Evolutionary conservation across 2,797 vertebrate genomes (phyloP).

Genomic region (Ptychobarbus kaznakovi): DNA sequence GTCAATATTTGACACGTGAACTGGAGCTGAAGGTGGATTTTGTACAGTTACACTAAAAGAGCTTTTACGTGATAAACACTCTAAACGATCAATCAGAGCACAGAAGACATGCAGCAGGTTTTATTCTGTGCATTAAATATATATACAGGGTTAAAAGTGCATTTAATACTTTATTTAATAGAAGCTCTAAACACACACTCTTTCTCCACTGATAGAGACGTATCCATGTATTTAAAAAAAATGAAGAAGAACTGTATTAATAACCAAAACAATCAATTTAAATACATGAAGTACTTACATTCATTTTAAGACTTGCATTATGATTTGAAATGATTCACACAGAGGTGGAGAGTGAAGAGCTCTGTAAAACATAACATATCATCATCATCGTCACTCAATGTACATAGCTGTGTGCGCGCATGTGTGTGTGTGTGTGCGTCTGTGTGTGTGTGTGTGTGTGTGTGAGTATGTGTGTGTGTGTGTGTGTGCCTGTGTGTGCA

Average conservation of each 20-base stretch:
- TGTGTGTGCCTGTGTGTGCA: constrained; percentile 41
- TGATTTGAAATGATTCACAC: constrained; percentile 54
- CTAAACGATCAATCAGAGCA: background rate
- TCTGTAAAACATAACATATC: constrained; percentile 45
- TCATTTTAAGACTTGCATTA: constrained; percentile 30
- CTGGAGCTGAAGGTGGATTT: background rate
- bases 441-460: constrained; percentile 44
- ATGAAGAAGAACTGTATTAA: background rate
- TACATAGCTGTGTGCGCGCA: background rate
- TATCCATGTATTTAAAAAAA: background rate
- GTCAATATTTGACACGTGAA: background rate
- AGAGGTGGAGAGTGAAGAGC: constrained; percentile 56
- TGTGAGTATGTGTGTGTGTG: constrained; percentile 40
- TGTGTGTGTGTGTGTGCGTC: constrained; percentile 45
- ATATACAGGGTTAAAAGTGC: background rate
- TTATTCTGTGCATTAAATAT: background rate
- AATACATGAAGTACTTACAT: background rate
- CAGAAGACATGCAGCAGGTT: background rate
- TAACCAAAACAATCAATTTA: background rate
- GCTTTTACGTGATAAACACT: background rate
- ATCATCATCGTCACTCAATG: background rate
- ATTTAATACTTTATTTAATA: background rate
- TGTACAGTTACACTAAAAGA: background rate
- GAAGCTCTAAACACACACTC: background rate
- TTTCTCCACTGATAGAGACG: background rate